Evolutionary conservation across 2,888 invertebrate genomes (phyloP), one percentile per base, ranked within the genome.

Genomic region (Bhutanitis thaidina): DNA sequence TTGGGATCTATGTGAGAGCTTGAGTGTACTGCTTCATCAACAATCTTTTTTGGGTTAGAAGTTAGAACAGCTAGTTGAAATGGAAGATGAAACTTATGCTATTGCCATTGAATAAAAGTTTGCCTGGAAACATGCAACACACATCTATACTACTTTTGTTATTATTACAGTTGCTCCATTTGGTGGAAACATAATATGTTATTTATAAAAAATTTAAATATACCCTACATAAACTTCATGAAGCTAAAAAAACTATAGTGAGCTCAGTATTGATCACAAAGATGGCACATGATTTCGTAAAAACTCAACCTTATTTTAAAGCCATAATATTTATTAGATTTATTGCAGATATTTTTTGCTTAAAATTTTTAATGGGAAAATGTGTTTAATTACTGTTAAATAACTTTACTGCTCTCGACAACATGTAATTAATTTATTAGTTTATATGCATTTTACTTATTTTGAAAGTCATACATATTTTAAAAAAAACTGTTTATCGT

Each of bases 1-100:
- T 76, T 74, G 74, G 81, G 77, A 77, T 77, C 60, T 76, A 75
- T 76, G 72, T 73, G 80, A 80, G 77, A 81, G 76, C 78, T 80
- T 71, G 75, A 65, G 63, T 77, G 75, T 80, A 71, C 71, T 73
- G 85, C 83, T 82, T 83, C 70, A 71, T 67, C 67, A 67, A 70
- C 65, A 76, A 57, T 58, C 59, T 61, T 16, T 58, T 56, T 49
- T 46, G 52, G 59, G 56, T 52, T 56, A 55, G 20, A 20, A 20
- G 20, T 58, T 80, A 82, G 77, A 77, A 76, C 67, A 74, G 82
- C 86, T 86, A 84, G 84, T 77, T 75, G 74, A 73, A 62, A 64
- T 69, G 67, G 64, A 68, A 65, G 55, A 55, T 52, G 47, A 40
- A 52, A 56, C 54, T 45, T 58, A 60, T 56, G 63, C 65, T 65